A percentile compares a stretch with the other conserved stretches of the same genome.
These are phyloP conservation scores for Mycetomoellerius zeteki DNA, from an alignment of 1,140 invertebrate genomes.

Conservation along the genomic window DNA sequence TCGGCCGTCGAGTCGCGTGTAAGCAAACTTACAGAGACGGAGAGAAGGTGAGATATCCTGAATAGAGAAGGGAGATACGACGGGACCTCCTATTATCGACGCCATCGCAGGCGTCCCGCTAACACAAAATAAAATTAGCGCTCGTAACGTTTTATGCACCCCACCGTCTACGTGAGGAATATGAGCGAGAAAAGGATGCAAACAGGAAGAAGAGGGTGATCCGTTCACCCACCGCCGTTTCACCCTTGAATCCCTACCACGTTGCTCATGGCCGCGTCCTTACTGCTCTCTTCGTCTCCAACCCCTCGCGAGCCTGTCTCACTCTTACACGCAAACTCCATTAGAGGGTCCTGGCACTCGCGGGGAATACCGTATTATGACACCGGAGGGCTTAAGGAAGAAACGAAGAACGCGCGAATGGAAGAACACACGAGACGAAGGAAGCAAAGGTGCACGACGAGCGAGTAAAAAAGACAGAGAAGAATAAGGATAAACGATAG, in stretches of 20 bases:
- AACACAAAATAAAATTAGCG: constrained; percentile 78
- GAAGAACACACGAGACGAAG: constrained; percentile 50
- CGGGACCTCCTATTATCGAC: constrained; percentile 62
- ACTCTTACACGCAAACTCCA: constrained; percentile 83
- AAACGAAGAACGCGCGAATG: constrained; percentile 46
- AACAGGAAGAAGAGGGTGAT: constrained; percentile 30
- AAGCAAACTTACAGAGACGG: constrained; percentile 28
- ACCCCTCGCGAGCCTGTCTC: constrained; percentile 69
- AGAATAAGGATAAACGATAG: background rate
- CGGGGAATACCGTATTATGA: constrained; percentile 80
- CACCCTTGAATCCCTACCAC: constrained; percentile 5
- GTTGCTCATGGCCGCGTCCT: constrained; percentile 39
- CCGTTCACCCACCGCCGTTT: background rate
- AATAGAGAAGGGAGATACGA: background rate
- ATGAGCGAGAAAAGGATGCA: constrained; percentile 26
- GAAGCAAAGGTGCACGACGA: constrained; percentile 10
- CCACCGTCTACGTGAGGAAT: constrained; percentile 31
- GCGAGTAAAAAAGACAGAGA: background rate
- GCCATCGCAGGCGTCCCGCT: constrained; percentile 53
- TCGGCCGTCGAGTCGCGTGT: constrained; percentile 14
- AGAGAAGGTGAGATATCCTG: constrained; percentile 27
- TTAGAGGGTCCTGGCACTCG: constrained; percentile 75
- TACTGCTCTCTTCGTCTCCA: constrained; percentile 43
- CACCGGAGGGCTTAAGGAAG: constrained; percentile 66
- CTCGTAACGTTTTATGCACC: constrained; percentile 72